A percentile compares a stretch with the other conserved stretches of the same genome.
phyloP scores from a whole-genome alignment of 2,797 vertebrate genomes.

The Nyctalus aviator region DNA sequence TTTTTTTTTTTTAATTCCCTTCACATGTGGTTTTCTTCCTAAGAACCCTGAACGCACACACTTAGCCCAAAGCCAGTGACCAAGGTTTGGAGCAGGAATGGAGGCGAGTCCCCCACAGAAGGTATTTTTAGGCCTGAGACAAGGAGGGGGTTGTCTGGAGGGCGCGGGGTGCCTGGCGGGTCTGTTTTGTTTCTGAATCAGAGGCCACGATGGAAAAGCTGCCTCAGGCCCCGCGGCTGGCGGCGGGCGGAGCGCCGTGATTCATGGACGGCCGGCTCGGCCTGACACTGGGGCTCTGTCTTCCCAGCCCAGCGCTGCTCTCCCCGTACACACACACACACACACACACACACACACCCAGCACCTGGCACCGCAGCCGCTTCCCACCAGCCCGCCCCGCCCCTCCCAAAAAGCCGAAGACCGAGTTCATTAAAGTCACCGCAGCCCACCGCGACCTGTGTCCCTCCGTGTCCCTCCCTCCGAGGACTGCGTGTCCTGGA shows the following conservation, averaged over 20 bases:
- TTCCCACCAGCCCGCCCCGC: conserved; percentile 21
- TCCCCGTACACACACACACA: neutral
- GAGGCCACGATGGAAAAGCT: conserved; percentile 82
- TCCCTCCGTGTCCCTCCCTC: neutral
- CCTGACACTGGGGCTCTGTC: conserved; percentile 78
- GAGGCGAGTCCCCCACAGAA: conserved; percentile 38
- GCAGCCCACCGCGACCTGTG: conserved; percentile 57
- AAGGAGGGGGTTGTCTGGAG: conserved; percentile 82
- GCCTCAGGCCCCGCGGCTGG: conserved; percentile 71
- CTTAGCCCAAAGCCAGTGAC: neutral
- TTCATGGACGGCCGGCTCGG: conserved; percentile 74
- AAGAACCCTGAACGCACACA: neutral
- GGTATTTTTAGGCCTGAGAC: conserved; percentile 81
- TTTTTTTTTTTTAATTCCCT: neutral
- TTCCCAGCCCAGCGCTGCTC: conserved; percentile 82
- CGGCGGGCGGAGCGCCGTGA: conserved; percentile 80
- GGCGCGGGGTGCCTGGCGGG: conserved; percentile 69
- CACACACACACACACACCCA: neutral
- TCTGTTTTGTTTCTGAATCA: conserved; percentile 86
- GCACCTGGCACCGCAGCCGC: conserved; percentile 80
- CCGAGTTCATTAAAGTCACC: conserved; percentile 52
- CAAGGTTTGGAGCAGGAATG: neutral
- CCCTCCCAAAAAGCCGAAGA: conserved; percentile 1
- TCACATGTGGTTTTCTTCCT: neutral
- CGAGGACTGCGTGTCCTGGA: neutral